Percentiles rank a stretch among this genome's conserved stretches.
phyloP scores from a whole-genome alignment of 2,797 vertebrate genomes.

The Scolopax rusticola region DNA sequence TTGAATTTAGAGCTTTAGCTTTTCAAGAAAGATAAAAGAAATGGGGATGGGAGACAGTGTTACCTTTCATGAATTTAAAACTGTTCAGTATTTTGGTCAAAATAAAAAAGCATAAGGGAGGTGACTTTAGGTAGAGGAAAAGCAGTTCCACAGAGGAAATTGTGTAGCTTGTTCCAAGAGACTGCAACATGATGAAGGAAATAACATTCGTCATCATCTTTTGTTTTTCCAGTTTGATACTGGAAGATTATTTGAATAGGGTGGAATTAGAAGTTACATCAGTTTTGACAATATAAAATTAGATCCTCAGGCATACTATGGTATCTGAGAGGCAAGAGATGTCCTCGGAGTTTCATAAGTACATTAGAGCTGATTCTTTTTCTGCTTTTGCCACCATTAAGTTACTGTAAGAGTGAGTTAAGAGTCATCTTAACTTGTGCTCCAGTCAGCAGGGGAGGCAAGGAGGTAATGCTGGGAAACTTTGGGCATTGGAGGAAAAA shows the following conservation, averaged over 20 bases:
- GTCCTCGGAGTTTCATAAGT: background rate
- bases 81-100: background rate
- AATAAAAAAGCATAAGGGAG: background rate
- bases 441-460: background rate
- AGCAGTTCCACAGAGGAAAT: background rate
- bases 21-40: background rate
- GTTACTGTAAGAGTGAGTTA: background rate
- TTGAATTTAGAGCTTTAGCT: background rate
- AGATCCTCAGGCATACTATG: background rate
- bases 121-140: background rate
- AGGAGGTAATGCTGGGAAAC: background rate
- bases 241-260: background rate
- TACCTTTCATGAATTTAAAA: background rate
- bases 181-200: background rate
- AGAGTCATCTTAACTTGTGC: background rate
- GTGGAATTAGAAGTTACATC: background rate
- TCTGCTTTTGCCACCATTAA: background rate
- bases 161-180: background rate
- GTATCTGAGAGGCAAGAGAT: background rate
- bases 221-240: constrained; percentile 10
- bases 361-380: background rate
- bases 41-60: background rate
- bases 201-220: background rate
- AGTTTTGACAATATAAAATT: background rate
- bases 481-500: background rate